Base-by-base conservation (phyloP, 2,113 vertebrate genomes). In the Oncorhynchus keta region DNA sequence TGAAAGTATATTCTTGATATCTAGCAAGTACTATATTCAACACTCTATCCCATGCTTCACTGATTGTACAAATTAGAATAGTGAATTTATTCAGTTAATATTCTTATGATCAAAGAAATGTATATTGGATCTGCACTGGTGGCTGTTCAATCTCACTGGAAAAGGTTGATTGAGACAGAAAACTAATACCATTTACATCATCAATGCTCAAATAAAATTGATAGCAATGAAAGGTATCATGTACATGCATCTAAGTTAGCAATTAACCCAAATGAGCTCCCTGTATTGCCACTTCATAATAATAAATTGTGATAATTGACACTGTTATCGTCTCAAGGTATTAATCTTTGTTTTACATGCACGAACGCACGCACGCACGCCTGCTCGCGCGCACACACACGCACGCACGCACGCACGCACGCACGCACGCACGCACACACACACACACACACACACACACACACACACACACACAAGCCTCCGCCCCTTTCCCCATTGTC, bases 141-240 rank as follows among this genome's bases (percentile, higher is more conserved):
- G 70, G 14, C 13, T 72, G 73, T 82, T 68, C 24, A 59, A 79
- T 55, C 65, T 73, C 59, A 82, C 72, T 70, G 55, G 26, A 55
- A 49, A 76, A 16, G 14, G 51, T 55, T 74, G 67, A 83, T 12
- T 45, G 39, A 45, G 9, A 45, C 9, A 45, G 39, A 45, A 45
- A 45, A 45, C 12, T 3, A 45, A 45, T 45, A 45, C 8, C 8
- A 11, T 45, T 45, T 11, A 45, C 39, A 45, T 11, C 39, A 20
- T 68, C 14, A 18, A 35, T 2, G 6, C 28, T 67, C 62, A 65
- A 65, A 26, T 26, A 13, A 32, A 5, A 30, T 45, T 8, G 30
- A 68, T 68, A 55, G 51, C 51, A 55, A 45, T 20, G n/a, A 7
- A 67, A 68, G 67, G 67, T 7, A 68, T 68, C 39, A 45, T 45